Base-by-base conservation (phyloP, 2,888 invertebrate genomes). In the Xanthorhoe designata region DNA sequence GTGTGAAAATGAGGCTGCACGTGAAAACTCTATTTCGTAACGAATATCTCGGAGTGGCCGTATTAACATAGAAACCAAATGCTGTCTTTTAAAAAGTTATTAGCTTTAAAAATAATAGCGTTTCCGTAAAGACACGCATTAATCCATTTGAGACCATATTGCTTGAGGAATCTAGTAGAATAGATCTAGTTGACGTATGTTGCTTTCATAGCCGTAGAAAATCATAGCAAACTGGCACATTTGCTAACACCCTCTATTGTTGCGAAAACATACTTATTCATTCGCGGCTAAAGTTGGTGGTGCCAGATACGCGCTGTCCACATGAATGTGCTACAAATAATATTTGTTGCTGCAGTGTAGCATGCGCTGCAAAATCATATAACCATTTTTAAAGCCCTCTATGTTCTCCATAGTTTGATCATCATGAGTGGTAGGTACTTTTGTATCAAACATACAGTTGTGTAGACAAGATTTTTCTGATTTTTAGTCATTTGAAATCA, bases 251-350 rank as follows among this genome's bases (percentile, higher is more conserved):
- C 47, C 47, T 17, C 15, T 47, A 47, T 15, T 47, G 15, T 17
- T 15, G 17, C 38, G 47, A 15, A 15, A 17, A 15, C 47, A 59
- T 45, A 24, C 24, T 55, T 19, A 45, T 45, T 55, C 54, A 38
- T 17, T 52, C 54, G 35, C 35, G 35, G 45, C 42, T 24, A 45
- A 55, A 55, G 55, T 55, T 38, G 17, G 17, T 15, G 18, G 35
- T 17, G 35, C 35, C 38, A 54, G 54, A 54, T 38, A 54, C 17
- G 35, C 15, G 53, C 32, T 45, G 19, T 13, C 55, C 5, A 15
- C 50, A 51, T 51, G 50, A 51, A 51, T 51, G 50, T 51, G 19
- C 50, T 19, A 19, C 50, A 18, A 51, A 51, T 51, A 51, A 51
- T 51, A 24, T 51, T 10, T 13, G 9, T 51, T 47, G 47, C 47